Evolutionary conservation across 2,797 vertebrate species (phyloP).

Genomic region (Delichon dasypus): DNA sequence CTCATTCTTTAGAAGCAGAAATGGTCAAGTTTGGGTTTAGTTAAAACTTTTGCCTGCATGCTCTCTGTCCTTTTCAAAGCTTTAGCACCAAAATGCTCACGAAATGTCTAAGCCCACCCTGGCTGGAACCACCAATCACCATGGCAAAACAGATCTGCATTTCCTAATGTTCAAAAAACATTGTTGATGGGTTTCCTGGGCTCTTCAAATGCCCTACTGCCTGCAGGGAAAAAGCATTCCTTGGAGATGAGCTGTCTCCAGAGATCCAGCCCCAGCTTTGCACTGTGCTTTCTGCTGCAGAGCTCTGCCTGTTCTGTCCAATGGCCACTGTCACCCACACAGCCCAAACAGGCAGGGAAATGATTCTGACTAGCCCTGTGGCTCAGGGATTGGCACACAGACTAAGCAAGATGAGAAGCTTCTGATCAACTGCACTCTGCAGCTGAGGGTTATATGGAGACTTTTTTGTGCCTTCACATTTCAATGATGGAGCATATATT

Average conservation of each 20-base stretch:
- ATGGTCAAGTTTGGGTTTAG: constrained; percentile 39
- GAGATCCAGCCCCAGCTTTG: not conserved
- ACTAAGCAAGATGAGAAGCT: not conserved
- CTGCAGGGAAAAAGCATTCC: not conserved
- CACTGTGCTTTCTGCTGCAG: not conserved
- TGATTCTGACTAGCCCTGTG: not conserved
- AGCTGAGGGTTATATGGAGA: not conserved
- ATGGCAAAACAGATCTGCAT: constrained; percentile 10
- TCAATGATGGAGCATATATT: not conserved
- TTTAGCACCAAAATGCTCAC: not conserved
- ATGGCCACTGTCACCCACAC: not conserved
- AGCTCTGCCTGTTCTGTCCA: not conserved
- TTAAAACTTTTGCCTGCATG: constrained; percentile 16
- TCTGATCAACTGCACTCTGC: not conserved
- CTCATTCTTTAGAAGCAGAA: constrained; percentile 44
- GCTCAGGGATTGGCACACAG: not conserved
- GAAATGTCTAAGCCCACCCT: not conserved
- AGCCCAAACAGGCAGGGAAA: not conserved
- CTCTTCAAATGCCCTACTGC: not conserved
- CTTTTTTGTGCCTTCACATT: not conserved
- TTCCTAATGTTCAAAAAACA: not conserved
- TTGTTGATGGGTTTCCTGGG: not conserved
- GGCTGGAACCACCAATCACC: not conserved
- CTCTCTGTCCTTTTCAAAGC: constrained; percentile 1
- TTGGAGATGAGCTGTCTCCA: not conserved